A percentile compares a stretch with the other conserved stretches of the same genome.
Conservation (phyloP, 2,888 invertebrate species). For the Pyrochroa serraticornis region DNA sequence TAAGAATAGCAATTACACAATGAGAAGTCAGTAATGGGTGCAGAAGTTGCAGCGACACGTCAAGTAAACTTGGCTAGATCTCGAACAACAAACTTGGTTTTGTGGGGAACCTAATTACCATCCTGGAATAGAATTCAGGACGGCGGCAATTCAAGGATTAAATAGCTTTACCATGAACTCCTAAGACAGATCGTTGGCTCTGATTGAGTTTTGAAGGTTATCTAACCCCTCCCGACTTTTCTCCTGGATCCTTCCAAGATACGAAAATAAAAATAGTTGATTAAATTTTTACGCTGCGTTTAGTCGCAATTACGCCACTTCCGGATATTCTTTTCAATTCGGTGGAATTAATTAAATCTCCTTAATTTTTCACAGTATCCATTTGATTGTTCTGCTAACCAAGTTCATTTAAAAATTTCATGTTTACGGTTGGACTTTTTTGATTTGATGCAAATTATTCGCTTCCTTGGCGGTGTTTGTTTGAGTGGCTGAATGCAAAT, state of each 20-base stretch:
- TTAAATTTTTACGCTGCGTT: conserved; percentile 13
- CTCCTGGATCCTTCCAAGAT: neutral
- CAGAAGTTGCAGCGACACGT: conserved; percentile 49
- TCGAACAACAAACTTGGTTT: conserved; percentile 49
- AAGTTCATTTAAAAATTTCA: too few relatives aligned
- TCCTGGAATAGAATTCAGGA: conserved; percentile 43
- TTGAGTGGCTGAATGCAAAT: conserved; percentile 11
- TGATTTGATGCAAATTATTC: neutral
- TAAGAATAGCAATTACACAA: conserved; percentile 52
- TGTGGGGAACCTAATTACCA: conserved; percentile 50
- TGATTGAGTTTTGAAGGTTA: conserved; percentile 37
- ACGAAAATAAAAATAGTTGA: conserved; percentile 16
- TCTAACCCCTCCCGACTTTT: neutral
- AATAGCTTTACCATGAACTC: conserved; percentile 40
- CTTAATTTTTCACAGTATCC: too few relatives aligned
- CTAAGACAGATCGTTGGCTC: conserved; percentile 36
- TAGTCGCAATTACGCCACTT: neutral
- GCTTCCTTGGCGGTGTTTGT: conserved; percentile 2
- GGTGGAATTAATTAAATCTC: too few relatives aligned
- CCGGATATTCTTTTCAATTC: too few relatives aligned
- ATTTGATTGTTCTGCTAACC: too few relatives aligned
- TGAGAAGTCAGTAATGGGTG: conserved; percentile 46
- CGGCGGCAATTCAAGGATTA: conserved; percentile 45
- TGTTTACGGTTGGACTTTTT: too few relatives aligned
- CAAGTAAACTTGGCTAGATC: conserved; percentile 47